Evolutionary conservation across 1,140 invertebrate genomes (phyloP), one percentile per base, ranked within the genome.

Genomic region (Zaprionus inermis): DNA sequence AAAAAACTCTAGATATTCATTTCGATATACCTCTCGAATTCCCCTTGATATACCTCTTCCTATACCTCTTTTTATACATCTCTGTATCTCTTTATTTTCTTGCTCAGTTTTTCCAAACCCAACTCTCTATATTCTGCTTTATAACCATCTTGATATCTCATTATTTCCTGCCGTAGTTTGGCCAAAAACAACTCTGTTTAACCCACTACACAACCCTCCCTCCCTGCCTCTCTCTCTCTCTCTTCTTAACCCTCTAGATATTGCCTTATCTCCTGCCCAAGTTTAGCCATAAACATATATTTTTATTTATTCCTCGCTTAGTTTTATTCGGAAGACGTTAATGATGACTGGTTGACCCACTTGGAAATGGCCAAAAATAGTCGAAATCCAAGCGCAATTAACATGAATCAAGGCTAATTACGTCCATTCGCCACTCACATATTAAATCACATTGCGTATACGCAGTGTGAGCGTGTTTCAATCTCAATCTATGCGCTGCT

Each of bases 391-490:
- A 54, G 54, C 36, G 46, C 56, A 34, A 38, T 74, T 74, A 57
- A 49, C 36, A 24, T 61, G 51, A 74, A 74, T 70, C 65, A 69
- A 63, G 56, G 72, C 72, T 69, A 63, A 69, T 69, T 69, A 55
- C 67, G 30, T n/a, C 54, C 30, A 57, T 52, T 46, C 3, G 20
- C 11, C 54, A 38, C 20, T n/a, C n/a, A n/a, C n/a, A n/a, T n/a
- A 57, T 52, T 46, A 14, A 34, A 64, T 61, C 34, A 49, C 38
- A 57, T 73, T 61, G 32, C 65, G 71, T 73, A 73, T 73, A 68
- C 56, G 65, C 41, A 30, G 22, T 44, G 16, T 38, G 38, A n/a
- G 9, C 41, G 10, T 14, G 60, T 44, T 30, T 49, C 70, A 41
- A 38, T 30, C 46, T 34, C 67, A 63, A 70, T 70, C 51, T 20